Percentiles rank a stretch among this genome's conserved stretches.
These are phyloP conservation scores for Meles meles DNA, from an alignment of 2,113 vertebrate genomes.

Conservation along the genomic window DNA sequence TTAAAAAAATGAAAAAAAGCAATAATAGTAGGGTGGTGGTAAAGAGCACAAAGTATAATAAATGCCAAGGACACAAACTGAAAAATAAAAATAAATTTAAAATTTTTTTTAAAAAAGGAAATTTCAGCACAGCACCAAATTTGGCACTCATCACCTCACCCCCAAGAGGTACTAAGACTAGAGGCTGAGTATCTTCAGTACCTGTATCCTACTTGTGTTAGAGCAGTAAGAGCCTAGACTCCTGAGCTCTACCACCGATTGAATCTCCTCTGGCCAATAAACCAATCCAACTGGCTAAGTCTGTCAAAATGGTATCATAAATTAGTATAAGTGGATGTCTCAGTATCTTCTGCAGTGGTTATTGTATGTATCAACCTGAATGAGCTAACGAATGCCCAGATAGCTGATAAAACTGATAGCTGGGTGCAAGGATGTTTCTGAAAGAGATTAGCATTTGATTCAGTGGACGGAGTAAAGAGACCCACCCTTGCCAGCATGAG, in stretches of 20 bases:
- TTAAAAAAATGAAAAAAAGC: too few relatives aligned
- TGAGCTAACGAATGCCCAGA: not conserved
- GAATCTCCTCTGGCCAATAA: not conserved
- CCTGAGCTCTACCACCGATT: not conserved
- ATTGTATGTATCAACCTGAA: not conserved
- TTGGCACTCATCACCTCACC: not conserved
- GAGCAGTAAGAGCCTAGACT: not conserved
- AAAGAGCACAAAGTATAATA: too few relatives aligned
- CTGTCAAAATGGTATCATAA: not conserved
- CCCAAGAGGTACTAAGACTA: not conserved
- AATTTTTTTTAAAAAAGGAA: not conserved
- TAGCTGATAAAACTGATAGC: not conserved
- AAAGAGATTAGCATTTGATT: not conserved
- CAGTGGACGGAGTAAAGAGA: not conserved
- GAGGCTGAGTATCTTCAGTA: not conserved
- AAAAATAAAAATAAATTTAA: too few relatives aligned
- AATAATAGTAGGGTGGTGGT: too few relatives aligned
- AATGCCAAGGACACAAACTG: too few relatives aligned
- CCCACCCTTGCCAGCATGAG: not conserved
- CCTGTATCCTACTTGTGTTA: not conserved
- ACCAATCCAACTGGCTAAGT: not conserved
- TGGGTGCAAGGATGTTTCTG: not conserved
- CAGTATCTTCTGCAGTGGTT: not conserved
- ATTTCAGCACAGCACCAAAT: not conserved
- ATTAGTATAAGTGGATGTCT: not conserved